phyloP scores from a whole-genome alignment of 2,888 invertebrate species.

The Chymomyza procnemis region DNA sequence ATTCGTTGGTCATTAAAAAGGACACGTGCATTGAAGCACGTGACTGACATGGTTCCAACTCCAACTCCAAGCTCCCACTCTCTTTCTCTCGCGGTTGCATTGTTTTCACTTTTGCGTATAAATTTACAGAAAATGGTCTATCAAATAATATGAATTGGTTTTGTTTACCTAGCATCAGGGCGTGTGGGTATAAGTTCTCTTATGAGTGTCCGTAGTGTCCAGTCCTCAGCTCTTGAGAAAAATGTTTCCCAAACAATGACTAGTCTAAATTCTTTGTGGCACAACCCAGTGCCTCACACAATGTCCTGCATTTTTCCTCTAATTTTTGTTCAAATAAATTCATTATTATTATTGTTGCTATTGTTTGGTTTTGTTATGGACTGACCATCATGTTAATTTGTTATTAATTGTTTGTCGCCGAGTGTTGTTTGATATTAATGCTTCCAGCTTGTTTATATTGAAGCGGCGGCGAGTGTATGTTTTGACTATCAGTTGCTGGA shows the following conservation, averaged over 20 bases:
- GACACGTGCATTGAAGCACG: constrained; percentile 77
- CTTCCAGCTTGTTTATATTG: constrained; percentile 11
- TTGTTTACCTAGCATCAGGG: background rate
- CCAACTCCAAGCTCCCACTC: background rate
- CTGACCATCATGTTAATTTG: constrained; percentile 76
- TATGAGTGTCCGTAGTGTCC: constrained; percentile 3
- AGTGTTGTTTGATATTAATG: background rate
- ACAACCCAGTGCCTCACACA: constrained; percentile 46
- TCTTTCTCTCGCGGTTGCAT: constrained; percentile 37
- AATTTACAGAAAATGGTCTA: constrained; percentile 48
- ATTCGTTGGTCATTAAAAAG: constrained; percentile 78
- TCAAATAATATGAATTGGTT: background rate
- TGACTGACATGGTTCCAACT: constrained; percentile 55
- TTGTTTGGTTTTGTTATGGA: constrained; percentile 38
- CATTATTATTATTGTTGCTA: constrained; percentile 36
- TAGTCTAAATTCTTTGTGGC: constrained; percentile 66
- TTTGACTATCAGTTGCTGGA: constrained; percentile 28
- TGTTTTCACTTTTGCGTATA: constrained; percentile 61
- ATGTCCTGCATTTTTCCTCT: constrained; percentile 65
- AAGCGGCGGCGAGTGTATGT: constrained; percentile 16
- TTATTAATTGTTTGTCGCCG: constrained; percentile 71
- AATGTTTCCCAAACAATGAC: constrained; percentile 43
- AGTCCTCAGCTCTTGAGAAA: constrained; percentile 38
- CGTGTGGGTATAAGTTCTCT: background rate
- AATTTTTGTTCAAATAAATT: constrained; percentile 73